These are phyloP conservation scores for Palythoa grandiflora DNA, from an alignment of 92 coral and sea anemone species.

Conservation along the genomic window DNA sequence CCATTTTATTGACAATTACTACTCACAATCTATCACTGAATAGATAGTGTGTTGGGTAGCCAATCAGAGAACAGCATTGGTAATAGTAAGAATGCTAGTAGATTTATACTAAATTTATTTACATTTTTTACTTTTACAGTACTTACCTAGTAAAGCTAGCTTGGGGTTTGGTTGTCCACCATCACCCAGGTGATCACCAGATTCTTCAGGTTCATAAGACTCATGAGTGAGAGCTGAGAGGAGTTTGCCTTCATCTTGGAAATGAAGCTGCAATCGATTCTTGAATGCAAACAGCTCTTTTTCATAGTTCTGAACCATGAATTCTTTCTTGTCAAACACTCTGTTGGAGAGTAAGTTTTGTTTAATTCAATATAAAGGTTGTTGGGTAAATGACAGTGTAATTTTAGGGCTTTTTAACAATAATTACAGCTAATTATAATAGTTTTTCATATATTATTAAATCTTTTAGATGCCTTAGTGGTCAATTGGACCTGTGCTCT, in stretches of 20 bases:
- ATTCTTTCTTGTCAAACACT: conserved; percentile 88
- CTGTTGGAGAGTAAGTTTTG: conserved; percentile 49
- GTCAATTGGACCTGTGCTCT: too few relatives aligned
- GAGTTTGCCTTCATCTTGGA: conserved; percentile 67
- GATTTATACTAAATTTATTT: too few relatives aligned
- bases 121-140: neutral
- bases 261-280: conserved; percentile 74
- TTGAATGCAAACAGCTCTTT: conserved; percentile 94
- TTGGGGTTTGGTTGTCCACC: conserved; percentile 70
- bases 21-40: too few relatives aligned
- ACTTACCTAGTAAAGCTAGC: conserved; percentile 85
- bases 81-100: too few relatives aligned
- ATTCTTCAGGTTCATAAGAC: conserved; percentile 48
- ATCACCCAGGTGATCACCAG: conserved; percentile 6
- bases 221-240: conserved; percentile 80
- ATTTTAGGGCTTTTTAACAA: too few relatives aligned
- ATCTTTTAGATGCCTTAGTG: too few relatives aligned
- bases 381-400: too few relatives aligned
- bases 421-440: too few relatives aligned
- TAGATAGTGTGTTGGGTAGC: too few relatives aligned
- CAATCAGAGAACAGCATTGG: too few relatives aligned
- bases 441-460: too few relatives aligned
- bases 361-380: neutral
- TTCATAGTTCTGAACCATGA: conserved; percentile 83
- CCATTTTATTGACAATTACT: too few relatives aligned